Conservation (phyloP, 2,888 invertebrate genomes). For the Nesidiocoris tenuis region DNA sequence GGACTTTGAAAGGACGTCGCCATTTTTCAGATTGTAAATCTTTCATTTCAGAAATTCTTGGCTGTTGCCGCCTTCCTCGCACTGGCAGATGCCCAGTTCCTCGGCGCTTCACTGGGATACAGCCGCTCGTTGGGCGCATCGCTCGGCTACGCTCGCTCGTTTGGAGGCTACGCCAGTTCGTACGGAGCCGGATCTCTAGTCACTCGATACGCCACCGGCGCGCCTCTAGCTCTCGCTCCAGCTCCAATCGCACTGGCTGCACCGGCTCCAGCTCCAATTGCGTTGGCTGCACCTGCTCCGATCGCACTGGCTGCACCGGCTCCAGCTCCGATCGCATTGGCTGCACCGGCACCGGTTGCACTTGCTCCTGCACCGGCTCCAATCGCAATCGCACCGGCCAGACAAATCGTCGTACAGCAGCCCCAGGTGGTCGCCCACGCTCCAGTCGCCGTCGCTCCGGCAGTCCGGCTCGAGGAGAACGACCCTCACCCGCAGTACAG, state of each 20-base stretch:
- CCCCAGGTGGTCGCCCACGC: background rate
- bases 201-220: background rate
- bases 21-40: no score
- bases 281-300: conserved; percentile 1
- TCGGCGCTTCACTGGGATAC: background rate
- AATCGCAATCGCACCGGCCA: background rate
- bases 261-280: background rate
- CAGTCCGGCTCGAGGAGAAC: background rate
- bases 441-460: background rate
- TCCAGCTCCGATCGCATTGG: background rate
- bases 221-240: background rate
- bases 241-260: background rate
- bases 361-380: background rate
- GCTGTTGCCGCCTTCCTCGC: conserved; percentile 7
- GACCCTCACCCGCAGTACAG: conserved; percentile 17
- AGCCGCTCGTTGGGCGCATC: background rate
- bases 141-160: background rate
- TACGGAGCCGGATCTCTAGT: background rate
- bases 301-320: background rate
- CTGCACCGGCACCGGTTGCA: background rate
- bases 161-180: background rate
- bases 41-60: conserved; percentile 10
- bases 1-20: no score
- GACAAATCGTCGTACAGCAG: background rate
- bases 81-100: conserved; percentile 9